These are phyloP conservation scores for Tromatobia lineatoria DNA, from an alignment of 2,888 invertebrate genomes.

Conservation along the genomic window DNA sequence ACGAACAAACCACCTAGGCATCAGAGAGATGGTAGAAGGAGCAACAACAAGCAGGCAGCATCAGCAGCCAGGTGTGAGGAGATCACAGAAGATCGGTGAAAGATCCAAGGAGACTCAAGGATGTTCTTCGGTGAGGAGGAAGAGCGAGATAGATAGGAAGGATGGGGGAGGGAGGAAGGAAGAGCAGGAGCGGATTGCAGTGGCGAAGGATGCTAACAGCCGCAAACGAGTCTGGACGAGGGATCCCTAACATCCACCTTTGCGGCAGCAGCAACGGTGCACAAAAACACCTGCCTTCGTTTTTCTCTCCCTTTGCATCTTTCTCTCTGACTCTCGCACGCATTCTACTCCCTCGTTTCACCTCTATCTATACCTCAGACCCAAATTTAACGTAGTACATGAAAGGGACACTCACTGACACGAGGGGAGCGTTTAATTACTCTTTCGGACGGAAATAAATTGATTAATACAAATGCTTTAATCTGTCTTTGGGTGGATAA, in stretches of 20 bases:
- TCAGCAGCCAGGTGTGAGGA: constrained; percentile 80
- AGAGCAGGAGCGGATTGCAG: constrained; percentile 67
- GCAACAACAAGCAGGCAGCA: constrained; percentile 69
- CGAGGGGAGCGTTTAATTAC: constrained; percentile 26
- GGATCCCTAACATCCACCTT: constrained; percentile 75
- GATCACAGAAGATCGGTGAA: constrained; percentile 78
- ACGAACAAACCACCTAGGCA: constrained; percentile 77
- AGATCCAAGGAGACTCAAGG: constrained; percentile 78
- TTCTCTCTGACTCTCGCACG: constrained; percentile 39
- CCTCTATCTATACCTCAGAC: constrained; percentile 32
- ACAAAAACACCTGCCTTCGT: constrained; percentile 80
- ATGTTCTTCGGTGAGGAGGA: constrained; percentile 72
- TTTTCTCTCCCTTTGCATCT: constrained; percentile 62
- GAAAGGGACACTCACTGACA: constrained; percentile 11
- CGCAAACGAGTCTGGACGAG: constrained; percentile 75
- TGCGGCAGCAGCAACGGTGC: constrained; percentile 65
- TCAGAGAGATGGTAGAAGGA: constrained; percentile 59
- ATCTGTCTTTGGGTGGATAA: neutral
- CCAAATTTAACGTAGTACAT: constrained; percentile 32
- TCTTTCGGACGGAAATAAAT: constrained; percentile 44
- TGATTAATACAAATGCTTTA: neutral
- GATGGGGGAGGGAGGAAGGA: constrained; percentile 66
- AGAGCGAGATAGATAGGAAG: constrained; percentile 71
- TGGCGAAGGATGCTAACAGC: constrained; percentile 80
- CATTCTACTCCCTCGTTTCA: constrained; percentile 27